These are phyloP conservation scores for Cheilosia urbana DNA, from an alignment of 2,888 invertebrate species.

Conservation along the genomic window DNA sequence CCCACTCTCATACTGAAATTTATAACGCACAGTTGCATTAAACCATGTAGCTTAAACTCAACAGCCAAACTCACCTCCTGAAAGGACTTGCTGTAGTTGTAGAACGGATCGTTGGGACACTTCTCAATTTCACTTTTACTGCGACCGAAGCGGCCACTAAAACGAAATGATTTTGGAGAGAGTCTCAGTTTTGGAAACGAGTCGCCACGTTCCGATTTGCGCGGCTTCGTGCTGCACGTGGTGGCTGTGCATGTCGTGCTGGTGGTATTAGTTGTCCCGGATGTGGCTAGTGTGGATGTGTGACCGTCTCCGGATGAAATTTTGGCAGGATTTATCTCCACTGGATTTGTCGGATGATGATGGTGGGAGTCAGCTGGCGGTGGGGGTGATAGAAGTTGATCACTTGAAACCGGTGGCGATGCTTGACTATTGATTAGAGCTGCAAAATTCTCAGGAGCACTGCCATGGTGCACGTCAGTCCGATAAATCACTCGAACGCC, in stretches of 20 bases:
- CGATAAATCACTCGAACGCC: conserved; percentile 92
- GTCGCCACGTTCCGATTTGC: conserved; percentile 82
- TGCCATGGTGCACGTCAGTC: conserved; percentile 80
- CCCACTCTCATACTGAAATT: conserved; percentile 83
- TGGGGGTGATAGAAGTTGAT: conserved; percentile 50
- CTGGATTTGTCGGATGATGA: conserved; percentile 42
- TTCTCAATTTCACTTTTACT: conserved; percentile 83
- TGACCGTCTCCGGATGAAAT: conserved; percentile 28
- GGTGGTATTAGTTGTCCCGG: conserved; percentile 7
- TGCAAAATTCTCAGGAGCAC: conserved; percentile 80
- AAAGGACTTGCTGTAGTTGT: conserved; percentile 83
- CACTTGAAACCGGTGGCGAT: conserved; percentile 78
- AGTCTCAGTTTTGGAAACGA: conserved; percentile 82
- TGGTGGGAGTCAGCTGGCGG: conserved; percentile 32
- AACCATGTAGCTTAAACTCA: conserved; percentile 41
- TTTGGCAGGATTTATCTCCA: conserved; percentile 30
- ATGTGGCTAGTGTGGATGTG: not conserved
- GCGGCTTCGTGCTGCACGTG: conserved; percentile 69
- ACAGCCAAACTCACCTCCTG: conserved; percentile 80
- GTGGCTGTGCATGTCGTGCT: conserved; percentile 14
- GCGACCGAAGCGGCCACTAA: conserved; percentile 83
- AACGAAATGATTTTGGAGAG: conserved; percentile 83
- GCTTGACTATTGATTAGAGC: conserved; percentile 79
- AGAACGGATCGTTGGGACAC: conserved; percentile 81
- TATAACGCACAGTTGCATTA: conserved; percentile 31